These are phyloP conservation scores for Colinus virginianus DNA, from an alignment of 2,113 vertebrate genomes.

Conservation along the genomic window DNA sequence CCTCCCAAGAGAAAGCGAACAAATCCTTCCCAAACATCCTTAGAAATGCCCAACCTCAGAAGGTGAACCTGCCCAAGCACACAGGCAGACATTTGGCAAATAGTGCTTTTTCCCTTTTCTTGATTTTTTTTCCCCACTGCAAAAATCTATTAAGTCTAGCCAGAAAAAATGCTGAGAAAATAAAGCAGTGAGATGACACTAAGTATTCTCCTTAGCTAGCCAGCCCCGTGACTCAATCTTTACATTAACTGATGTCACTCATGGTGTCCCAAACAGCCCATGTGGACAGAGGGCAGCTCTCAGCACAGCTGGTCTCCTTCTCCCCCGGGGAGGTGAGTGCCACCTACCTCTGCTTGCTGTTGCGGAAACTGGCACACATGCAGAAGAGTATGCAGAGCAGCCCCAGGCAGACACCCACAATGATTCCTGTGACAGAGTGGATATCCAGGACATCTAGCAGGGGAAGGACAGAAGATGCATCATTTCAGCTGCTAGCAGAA, in stretches of 20 bases:
- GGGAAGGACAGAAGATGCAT: background rate
- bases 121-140: background rate
- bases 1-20: background rate
- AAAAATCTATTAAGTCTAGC: background rate
- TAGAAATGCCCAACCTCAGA: background rate
- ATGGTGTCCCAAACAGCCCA: background rate
- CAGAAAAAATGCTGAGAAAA: background rate
- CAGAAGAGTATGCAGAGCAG: slow-evolving; percentile 95
- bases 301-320: background rate
- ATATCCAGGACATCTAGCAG: slow-evolving; percentile 87
- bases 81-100: background rate
- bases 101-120: background rate
- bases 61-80: background rate
- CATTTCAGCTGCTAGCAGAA: background rate
- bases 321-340: background rate
- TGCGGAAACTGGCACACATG: slow-evolving; percentile 93
- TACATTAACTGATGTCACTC: background rate
- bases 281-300: background rate
- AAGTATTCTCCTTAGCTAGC: background rate
- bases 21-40: background rate
- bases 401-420: slow-evolving; percentile 93
- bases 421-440: slow-evolving; percentile 94
- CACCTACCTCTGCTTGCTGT: slow-evolving; percentile 87
- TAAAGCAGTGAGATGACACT: background rate
- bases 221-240: background rate